These are phyloP conservation scores for Aldrovandia affinis DNA, from an alignment of 2,797 vertebrate genomes.

Conservation along the genomic window DNA sequence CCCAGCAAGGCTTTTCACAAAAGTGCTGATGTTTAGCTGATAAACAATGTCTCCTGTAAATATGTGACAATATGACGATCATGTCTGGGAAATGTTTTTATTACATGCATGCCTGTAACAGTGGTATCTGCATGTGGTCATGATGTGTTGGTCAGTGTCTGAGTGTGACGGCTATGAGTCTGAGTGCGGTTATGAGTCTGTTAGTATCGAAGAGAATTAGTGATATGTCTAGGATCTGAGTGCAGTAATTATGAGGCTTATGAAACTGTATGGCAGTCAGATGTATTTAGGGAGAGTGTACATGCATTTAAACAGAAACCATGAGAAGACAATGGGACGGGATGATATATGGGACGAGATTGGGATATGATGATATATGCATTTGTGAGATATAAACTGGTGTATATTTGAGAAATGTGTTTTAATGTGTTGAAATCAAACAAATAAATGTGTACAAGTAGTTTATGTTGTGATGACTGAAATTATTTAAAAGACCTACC, in stretches of 20 bases:
- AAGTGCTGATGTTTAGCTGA: slow-evolving; percentile 51
- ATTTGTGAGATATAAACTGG: background rate
- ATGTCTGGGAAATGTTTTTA: background rate
- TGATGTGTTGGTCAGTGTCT: background rate
- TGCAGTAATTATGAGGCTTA: background rate
- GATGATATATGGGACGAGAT: background rate
- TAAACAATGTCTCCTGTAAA: background rate
- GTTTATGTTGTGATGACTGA: background rate
- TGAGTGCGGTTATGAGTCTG: background rate
- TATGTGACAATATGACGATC: background rate
- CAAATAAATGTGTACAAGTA: background rate
- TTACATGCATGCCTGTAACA: background rate
- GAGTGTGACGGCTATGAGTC: background rate
- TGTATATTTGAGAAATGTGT: background rate
- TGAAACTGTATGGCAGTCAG: background rate
- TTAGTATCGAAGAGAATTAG: background rate
- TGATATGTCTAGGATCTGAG: background rate
- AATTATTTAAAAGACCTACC: background rate
- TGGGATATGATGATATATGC: too few relatives aligned
- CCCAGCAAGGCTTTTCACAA: slow-evolving; percentile 43
- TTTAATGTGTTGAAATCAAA: background rate
- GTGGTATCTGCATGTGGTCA: background rate
- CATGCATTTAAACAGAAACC: background rate
- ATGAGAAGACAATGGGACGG: background rate
- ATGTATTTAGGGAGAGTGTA: background rate